Evolutionary conservation across 2,797 vertebrate species (phyloP).

Genomic region (Vespertilio murinus): DNA sequence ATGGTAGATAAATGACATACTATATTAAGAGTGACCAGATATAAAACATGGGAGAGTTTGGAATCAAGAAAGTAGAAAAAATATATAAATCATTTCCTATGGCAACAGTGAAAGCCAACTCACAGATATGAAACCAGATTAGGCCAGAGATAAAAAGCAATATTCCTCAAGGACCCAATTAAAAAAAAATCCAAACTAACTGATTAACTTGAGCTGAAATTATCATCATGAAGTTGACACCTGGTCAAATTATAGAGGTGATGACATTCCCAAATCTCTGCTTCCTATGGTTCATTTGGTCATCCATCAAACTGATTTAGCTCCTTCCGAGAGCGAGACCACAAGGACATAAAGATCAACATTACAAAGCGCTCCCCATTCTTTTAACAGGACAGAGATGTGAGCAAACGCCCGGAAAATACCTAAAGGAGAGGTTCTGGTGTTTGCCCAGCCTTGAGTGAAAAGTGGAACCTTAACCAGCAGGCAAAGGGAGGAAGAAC

Average conservation of each 20-base stretch:
- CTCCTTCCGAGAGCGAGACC: neutral
- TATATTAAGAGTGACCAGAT: constrained; percentile 40
- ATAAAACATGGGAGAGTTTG: constrained; percentile 39
- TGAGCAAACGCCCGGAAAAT: neutral
- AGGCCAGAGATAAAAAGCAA: constrained; percentile 13
- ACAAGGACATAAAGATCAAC: neutral
- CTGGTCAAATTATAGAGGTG: neutral
- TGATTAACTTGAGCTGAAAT: neutral
- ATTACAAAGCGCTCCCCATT: neutral
- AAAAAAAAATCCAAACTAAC: neutral
- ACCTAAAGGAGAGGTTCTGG: neutral
- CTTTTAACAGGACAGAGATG: neutral
- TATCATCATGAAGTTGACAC: neutral
- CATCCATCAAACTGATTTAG: neutral
- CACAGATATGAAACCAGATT: constrained; percentile 8
- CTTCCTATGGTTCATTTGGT: neutral
- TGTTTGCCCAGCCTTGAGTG: neutral
- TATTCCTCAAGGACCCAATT: neutral
- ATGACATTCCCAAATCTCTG: neutral
- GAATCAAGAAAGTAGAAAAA: constrained; percentile 16
- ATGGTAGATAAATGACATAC: constrained; percentile 42
- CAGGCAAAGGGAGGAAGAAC: neutral
- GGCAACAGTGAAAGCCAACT: constrained; percentile 16
- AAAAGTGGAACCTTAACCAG: neutral
- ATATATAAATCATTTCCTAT: constrained; percentile 6